Evolutionary conservation across 2,888 invertebrate genomes (phyloP), one percentile per base, ranked within the genome.

Genomic region (Caenorhabditis doughertyi): DNA sequence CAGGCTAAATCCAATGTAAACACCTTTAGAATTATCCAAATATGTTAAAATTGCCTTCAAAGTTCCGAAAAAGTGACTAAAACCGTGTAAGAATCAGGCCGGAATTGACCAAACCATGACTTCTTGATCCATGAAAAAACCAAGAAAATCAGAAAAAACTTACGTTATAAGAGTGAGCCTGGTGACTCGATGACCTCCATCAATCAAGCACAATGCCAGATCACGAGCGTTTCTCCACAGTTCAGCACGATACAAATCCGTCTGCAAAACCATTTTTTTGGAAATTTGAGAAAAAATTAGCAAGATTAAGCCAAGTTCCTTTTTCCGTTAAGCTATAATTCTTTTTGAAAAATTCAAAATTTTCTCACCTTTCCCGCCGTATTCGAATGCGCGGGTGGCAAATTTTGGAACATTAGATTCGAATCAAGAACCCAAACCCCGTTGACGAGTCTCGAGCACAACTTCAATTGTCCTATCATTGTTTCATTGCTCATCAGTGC

Each of bases 381-480:
- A 65, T 83, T 84, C 18, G 80, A 72, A 42, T 85, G 83, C 2
- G 85, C 86, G 23, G 86, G 85, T 7, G 86, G 79, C 18, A 86
- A 56, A 67, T 79, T 79, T 25, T 80, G 55, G 79, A 86, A 86
- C 65, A 86, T 62, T 0, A 74, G 44, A 64, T 76, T 79, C 21
- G 86, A 86, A 11, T 83, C 76, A 13, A 86, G 72, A 16, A 86
- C 86, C 86, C 86, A 86, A 27, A 86, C 85, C 16, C 85, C 85
- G 29, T 74, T 71, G 13, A 85, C 85, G 4, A 85, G 67, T 64
- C 82, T 18, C n/a, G n/a, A n/a, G n/a, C n/a, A n/a, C n/a, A n/a
- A n/a, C 39, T 81, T 56, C 9, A 85, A 60, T 9, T 80, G 21
- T 0, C 62, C 49, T n/a, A 83, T 44, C 51, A 84, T 18, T 11